Evolutionary conservation across 2,888 invertebrate species (phyloP), one percentile per base, ranked within the genome.

Genomic region (Eucriotettix oculatus): DNA sequence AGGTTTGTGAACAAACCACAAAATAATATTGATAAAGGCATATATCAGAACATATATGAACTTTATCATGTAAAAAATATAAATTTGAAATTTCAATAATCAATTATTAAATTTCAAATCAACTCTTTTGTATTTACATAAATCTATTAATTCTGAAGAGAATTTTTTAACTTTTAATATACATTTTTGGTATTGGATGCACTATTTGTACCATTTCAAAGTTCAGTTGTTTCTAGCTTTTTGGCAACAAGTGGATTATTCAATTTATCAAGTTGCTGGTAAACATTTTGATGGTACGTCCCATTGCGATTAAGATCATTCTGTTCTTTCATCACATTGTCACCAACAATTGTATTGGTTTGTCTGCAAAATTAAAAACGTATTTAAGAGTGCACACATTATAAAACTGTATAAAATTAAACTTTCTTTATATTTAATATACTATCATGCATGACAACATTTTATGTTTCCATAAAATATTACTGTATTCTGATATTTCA

Each of bases 181-280:
- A n/a, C n/a, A 48, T 48, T 48, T 48, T 48, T 48, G 48, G 48
- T 53, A 17, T 53, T 11, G 10, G 10, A 53, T 53, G 11, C 1
- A 53, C 11, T 53, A 53, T 53, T 56, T 16, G 11, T 56, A 16
- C 14, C 42, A n/a, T 56, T 12, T 42, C 56, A 42, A 87, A 88
- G 76, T 75, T 88, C 88, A 58, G 88, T 88, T 65, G 88, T 88
- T 74, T 88, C 87, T 73, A 88, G 77, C 74, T 87, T 87, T 72
- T 85, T 79, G 65, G 84, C 78, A 65, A 82, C 70, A 29, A 80
- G 73, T 67, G 76, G 82, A 70, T 83, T 83, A 64, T 83, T 82
- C 71, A 84, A 75, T 70, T 84, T 84, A 67, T 84, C 84, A 66
- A 84, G 74, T 70, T 83, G 83, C 68, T 83, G 86, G 68, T 87